A percentile compares a stretch with the other conserved stretches of the same genome.
Conservation (phyloP, 2,888 invertebrate species). For the Ornithoptera alexandrae region DNA sequence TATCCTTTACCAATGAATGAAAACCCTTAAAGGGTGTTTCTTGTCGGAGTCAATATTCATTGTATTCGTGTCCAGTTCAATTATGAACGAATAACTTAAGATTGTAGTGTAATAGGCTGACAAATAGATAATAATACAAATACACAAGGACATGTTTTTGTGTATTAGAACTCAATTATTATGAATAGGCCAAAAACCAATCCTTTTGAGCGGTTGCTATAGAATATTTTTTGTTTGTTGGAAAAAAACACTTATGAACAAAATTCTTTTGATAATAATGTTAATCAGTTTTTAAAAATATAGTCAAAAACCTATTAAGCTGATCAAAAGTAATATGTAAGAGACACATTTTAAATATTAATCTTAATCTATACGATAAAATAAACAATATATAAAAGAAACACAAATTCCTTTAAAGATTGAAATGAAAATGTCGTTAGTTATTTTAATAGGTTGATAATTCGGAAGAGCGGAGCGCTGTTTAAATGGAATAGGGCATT, state of each 20-base stretch:
- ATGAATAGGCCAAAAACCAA: not conserved
- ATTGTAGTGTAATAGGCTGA: constrained; percentile 22
- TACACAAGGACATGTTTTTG: not conserved
- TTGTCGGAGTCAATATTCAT: constrained; percentile 39
- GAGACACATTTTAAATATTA: too few relatives aligned
- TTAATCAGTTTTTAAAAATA: too few relatives aligned
- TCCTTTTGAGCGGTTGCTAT: too few relatives aligned
- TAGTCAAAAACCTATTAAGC: too few relatives aligned
- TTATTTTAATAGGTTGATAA: constrained; percentile 20
- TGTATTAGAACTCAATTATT: not conserved
- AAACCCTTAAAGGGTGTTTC: constrained; percentile 56
- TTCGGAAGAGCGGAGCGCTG: constrained; percentile 35
- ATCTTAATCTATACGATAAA: too few relatives aligned
- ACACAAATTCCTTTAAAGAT: too few relatives aligned
- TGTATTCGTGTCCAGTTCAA: constrained; percentile 54
- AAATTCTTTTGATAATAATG: too few relatives aligned
- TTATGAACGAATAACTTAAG: constrained; percentile 70
- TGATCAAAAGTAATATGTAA: too few relatives aligned
- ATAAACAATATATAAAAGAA: too few relatives aligned
- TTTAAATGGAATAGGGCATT: constrained; percentile 54
- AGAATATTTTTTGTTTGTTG: too few relatives aligned
- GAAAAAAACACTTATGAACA: too few relatives aligned
- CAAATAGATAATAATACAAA: not conserved
- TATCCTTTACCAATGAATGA: constrained; percentile 59
- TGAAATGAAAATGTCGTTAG: constrained; percentile 12